Conservation (phyloP, 2,888 invertebrate species). For the Eupithecia vulgata region DNA sequence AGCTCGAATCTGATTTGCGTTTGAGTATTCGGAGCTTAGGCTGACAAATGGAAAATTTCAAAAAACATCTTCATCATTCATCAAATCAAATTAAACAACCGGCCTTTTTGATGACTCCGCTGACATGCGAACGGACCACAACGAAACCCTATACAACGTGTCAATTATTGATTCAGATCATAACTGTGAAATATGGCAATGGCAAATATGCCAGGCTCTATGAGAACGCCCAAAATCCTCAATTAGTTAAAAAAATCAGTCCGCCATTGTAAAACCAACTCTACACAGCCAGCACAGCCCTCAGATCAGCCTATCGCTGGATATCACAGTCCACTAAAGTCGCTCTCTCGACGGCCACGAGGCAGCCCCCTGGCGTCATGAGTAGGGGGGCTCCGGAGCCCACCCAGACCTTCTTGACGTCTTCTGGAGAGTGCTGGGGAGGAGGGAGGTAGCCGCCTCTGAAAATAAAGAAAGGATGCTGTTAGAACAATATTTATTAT, state of each 20-base stretch:
- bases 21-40: too few relatives aligned
- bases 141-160: background rate
- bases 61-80: too few relatives aligned
- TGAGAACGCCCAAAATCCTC: background rate
- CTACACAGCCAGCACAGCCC: slow-evolving; percentile 58
- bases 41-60: background rate
- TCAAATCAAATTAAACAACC: slow-evolving; percentile 1
- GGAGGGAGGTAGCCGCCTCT: slow-evolving; percentile 80
- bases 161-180: background rate
- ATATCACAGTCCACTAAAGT: slow-evolving; percentile 79
- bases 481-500: background rate
- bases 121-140: background rate
- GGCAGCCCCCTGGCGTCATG: slow-evolving; percentile 72
- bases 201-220: background rate
- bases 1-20: too few relatives aligned
- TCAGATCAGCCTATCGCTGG: slow-evolving; percentile 73
- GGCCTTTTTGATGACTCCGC: background rate
- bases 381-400: slow-evolving; percentile 70
- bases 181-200: background rate
- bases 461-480: slow-evolving; percentile 48
- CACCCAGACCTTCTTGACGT: slow-evolving; percentile 81
- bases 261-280: slow-evolving; percentile 1
- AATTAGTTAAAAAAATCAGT: background rate
- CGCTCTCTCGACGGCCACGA: slow-evolving; percentile 76
- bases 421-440: slow-evolving; percentile 64